These are phyloP conservation scores for Drosophila helvetica DNA, from an alignment of 2,888 invertebrate species.

Conservation along the genomic window DNA sequence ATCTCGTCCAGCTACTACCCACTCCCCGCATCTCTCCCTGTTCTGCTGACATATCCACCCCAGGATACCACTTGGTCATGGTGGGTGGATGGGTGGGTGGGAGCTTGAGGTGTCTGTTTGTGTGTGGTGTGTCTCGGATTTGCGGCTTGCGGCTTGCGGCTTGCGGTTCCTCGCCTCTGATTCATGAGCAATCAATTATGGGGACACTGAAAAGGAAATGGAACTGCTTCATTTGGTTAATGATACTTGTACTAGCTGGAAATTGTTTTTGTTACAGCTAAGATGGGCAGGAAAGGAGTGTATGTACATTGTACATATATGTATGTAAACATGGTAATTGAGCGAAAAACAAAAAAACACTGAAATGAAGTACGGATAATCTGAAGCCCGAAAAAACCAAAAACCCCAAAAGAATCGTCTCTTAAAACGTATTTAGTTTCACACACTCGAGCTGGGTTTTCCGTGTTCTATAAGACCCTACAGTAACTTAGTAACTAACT, in stretches of 20 bases:
- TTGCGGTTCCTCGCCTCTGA: background rate
- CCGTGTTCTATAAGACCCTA: too few species aligned
- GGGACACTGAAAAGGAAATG: slow-evolving; percentile 1
- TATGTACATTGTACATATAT: too few species aligned
- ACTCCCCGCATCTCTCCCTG: too few species aligned
- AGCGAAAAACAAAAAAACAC: background rate
- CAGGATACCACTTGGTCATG: slow-evolving; percentile 3
- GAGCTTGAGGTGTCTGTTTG: slow-evolving; percentile 6
- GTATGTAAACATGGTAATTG: background rate
- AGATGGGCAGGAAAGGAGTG: background rate
- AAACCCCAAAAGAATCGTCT: background rate
- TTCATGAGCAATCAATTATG: slow-evolving; percentile 17
- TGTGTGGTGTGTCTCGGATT: slow-evolving; percentile 5
- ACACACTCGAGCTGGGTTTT: background rate
- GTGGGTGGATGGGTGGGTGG: background rate
- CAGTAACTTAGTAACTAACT: too few species aligned
- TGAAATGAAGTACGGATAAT: too few species aligned
- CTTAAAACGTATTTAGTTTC: background rate
- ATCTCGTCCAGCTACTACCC: background rate
- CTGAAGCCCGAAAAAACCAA: too few species aligned
- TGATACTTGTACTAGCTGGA: background rate
- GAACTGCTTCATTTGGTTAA: slow-evolving; percentile 7
- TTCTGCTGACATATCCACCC: slow-evolving; percentile 3
- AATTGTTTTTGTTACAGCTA: background rate
- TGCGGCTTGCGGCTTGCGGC: slow-evolving; percentile 6